Percentiles rank a stretch among this genome's conserved stretches.
Evolutionary conservation across 2,888 invertebrate species (phyloP).

Genomic region (Marronus borbonicus): DNA sequence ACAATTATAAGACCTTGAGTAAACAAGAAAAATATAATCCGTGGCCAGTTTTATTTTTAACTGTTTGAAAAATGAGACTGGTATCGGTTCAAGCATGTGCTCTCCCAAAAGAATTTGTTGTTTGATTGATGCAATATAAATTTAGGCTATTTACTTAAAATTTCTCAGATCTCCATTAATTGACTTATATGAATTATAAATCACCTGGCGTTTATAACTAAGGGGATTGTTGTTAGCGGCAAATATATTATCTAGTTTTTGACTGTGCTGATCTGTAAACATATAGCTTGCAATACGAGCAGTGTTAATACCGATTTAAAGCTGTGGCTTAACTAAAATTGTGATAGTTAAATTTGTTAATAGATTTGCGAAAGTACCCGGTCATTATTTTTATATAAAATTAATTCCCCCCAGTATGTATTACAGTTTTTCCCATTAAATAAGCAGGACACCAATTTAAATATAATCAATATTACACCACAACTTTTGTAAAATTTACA

Average conservation of each 20-base stretch:
- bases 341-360: neutral
- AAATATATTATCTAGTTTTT: constrained; percentile 3
- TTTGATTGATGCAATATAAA: neutral
- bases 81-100: constrained; percentile 9
- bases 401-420: too few relatives aligned
- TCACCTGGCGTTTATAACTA: constrained; percentile 13
- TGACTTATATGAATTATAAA: neutral
- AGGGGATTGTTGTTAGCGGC: constrained; percentile 9
- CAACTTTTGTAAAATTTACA: too few relatives aligned
- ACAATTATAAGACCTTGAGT: constrained; percentile 38
- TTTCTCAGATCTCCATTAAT: neutral
- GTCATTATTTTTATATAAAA: too few relatives aligned
- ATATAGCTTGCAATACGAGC: too few relatives aligned
- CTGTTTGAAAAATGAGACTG: constrained; percentile 9
- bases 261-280: neutral
- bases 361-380: neutral
- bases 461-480: too few relatives aligned
- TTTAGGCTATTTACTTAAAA: too few relatives aligned
- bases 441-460: too few relatives aligned
- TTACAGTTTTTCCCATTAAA: too few relatives aligned
- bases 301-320: too few relatives aligned
- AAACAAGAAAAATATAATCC: constrained; percentile 31
- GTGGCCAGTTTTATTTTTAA: constrained; percentile 31
- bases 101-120: neutral
- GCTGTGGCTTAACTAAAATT: too few relatives aligned